These are phyloP conservation scores for Chaetorhynchus papuensis DNA, from an alignment of 2,113 vertebrate species.

Conservation along the genomic window DNA sequence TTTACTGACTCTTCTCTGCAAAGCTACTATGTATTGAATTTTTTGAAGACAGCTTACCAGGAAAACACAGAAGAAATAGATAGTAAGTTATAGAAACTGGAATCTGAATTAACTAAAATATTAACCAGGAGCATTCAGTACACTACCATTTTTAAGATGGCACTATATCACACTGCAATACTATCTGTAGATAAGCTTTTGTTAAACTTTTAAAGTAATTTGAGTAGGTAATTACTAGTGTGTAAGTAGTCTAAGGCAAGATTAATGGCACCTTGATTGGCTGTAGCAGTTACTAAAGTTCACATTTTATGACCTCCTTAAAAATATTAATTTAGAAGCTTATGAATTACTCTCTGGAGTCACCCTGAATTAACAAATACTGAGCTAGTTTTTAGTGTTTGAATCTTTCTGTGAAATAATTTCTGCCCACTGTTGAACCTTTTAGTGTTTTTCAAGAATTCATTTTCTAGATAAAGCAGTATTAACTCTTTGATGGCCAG, in stretches of 20 bases:
- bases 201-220: slow-evolving; percentile 42
- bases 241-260: slow-evolving; percentile 2
- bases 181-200: slow-evolving; percentile 34
- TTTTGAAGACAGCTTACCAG: background rate
- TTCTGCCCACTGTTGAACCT: background rate
- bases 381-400: background rate
- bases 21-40: background rate
- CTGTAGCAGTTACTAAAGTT: slow-evolving; percentile 54
- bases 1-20: background rate
- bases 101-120: background rate
- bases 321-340: slow-evolving; percentile 62
- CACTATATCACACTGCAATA: background rate
- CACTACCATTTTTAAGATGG: background rate
- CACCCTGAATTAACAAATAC: slow-evolving; percentile 46
- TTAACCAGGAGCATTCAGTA: background rate
- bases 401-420: background rate
- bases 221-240: slow-evolving; percentile 20
- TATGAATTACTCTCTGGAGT: slow-evolving; percentile 50
- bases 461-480: background rate
- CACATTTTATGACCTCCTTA: slow-evolving; percentile 56
- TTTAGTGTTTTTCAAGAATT: background rate
- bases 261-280: slow-evolving; percentile 47
- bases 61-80: background rate
- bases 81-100: background rate
- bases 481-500: background rate